A percentile compares a stretch with the other conserved stretches of the same genome.
phyloP scores from a whole-genome alignment of 2,113 vertebrate species.

The Lepisosteus oculatus region DNA sequence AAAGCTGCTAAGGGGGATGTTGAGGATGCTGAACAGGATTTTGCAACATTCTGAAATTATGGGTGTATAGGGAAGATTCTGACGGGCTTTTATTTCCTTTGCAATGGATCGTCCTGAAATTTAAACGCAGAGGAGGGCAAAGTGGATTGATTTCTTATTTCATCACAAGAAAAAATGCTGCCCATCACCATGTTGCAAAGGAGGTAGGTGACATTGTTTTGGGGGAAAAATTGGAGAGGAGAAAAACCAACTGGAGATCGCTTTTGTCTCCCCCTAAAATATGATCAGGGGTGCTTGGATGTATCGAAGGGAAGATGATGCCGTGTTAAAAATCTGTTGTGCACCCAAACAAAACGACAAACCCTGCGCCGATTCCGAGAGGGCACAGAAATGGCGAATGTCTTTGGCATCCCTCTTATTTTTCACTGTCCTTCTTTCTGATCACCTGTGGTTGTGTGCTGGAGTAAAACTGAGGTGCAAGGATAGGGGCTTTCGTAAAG shows the following conservation, averaged over 20 bases:
- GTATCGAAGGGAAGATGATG: slow-evolving; percentile 68
- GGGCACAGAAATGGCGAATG: slow-evolving; percentile 77
- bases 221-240: slow-evolving; percentile 40
- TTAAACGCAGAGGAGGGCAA: slow-evolving; percentile 34
- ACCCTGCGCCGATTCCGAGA: slow-evolving; percentile 72
- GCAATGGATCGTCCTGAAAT: slow-evolving; percentile 35
- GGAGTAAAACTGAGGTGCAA: slow-evolving; percentile 62
- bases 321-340: slow-evolving; percentile 65
- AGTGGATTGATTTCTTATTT: slow-evolving; percentile 34
- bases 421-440: slow-evolving; percentile 73
- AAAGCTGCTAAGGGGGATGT: slow-evolving; percentile 26
- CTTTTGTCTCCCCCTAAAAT: slow-evolving; percentile 58
- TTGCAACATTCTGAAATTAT: slow-evolving; percentile 33
- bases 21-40: slow-evolving; percentile 20
- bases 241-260: slow-evolving; percentile 36
- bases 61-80: slow-evolving; percentile 17
- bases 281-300: slow-evolving; percentile 78
- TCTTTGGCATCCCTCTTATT: slow-evolving; percentile 73
- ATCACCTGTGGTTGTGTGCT: slow-evolving; percentile 73
- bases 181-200: slow-evolving; percentile 45
- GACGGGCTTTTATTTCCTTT: slow-evolving; percentile 20
- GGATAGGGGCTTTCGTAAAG: slow-evolving; percentile 52
- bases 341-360: slow-evolving; percentile 64
- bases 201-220: slow-evolving; percentile 54
- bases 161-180: slow-evolving; percentile 26